phyloP scores from a whole-genome alignment of 2,113 vertebrate genomes.

The Oryzias melastigma region DNA sequence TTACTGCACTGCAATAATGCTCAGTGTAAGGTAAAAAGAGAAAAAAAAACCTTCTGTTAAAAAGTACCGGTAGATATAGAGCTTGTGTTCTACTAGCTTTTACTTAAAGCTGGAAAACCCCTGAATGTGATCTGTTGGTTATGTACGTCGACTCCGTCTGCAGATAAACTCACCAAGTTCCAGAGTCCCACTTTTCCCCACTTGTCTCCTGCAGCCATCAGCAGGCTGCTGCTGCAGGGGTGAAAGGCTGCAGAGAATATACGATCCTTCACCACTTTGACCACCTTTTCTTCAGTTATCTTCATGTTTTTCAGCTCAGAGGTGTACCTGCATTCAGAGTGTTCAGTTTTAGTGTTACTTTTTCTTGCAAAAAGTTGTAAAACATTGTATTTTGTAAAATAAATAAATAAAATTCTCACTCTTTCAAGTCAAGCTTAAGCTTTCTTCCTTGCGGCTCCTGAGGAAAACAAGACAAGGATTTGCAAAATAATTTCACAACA shows the following conservation, averaged over 20 bases:
- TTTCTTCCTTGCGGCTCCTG: conserved; percentile 34
- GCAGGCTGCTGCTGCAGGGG: conserved; percentile 76
- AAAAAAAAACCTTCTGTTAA: neutral
- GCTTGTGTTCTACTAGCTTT: no score
- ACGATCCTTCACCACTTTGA: conserved; percentile 79
- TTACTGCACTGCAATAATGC: neutral
- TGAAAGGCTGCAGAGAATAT: conserved; percentile 84
- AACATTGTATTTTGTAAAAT: neutral
- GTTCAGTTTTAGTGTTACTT: neutral
- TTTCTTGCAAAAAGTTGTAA: neutral
- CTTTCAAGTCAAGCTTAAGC: conserved; percentile 34
- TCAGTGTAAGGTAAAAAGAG: neutral
- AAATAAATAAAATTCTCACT: conserved; percentile 45
- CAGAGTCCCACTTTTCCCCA: conserved; percentile 85
- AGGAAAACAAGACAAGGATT: neutral
- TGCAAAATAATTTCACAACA: neutral
- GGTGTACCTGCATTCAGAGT: conserved; percentile 74
- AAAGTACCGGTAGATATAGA: no score
- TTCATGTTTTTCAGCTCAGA: conserved; percentile 75
- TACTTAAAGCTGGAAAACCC: no score
- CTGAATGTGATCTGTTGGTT: no score
- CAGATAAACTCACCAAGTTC: conserved; percentile 79
- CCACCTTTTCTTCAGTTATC: conserved; percentile 66
- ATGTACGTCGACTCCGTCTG: neutral
- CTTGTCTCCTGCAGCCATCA: conserved; percentile 86